phyloP scores from a whole-genome alignment of 2,888 invertebrate species.

The Chloromyia formosa region DNA sequence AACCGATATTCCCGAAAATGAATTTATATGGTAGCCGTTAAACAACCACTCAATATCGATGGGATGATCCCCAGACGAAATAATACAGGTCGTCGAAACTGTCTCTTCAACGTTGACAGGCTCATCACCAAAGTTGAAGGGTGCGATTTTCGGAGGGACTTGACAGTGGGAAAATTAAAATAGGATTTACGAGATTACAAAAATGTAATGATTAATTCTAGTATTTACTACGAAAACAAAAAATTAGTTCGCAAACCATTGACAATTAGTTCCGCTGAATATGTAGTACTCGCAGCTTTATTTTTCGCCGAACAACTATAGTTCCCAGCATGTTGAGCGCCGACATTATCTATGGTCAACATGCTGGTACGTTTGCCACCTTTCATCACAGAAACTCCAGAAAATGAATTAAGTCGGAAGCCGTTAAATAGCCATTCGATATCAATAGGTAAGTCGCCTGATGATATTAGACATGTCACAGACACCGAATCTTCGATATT shows the following conservation, averaged over 20 bases:
- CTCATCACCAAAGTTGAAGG: conserved; percentile 79
- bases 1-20: conserved; percentile 60
- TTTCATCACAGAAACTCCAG: conserved; percentile 64
- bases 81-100: conserved; percentile 71
- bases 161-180: conserved; percentile 52
- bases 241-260: conserved; percentile 65
- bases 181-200: conserved; percentile 38
- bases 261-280: conserved; percentile 68
- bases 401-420: conserved; percentile 55
- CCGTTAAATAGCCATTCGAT: conserved; percentile 71
- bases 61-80: conserved; percentile 81
- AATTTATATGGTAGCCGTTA: conserved; percentile 65
- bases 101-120: conserved; percentile 75
- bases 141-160: conserved; percentile 78
- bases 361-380: conserved; percentile 72
- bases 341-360: conserved; percentile 71
- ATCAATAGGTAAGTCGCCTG: conserved; percentile 70
- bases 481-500: conserved; percentile 69
- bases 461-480: conserved; percentile 66
- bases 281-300: conserved; percentile 67
- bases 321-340: conserved; percentile 70
- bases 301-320: conserved; percentile 72
- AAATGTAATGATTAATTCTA: conserved; percentile 4
- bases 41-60: conserved; percentile 80
- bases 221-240: neutral